Conservation (phyloP, 2,888 invertebrate species). For the Anoncus sp. region DNA sequence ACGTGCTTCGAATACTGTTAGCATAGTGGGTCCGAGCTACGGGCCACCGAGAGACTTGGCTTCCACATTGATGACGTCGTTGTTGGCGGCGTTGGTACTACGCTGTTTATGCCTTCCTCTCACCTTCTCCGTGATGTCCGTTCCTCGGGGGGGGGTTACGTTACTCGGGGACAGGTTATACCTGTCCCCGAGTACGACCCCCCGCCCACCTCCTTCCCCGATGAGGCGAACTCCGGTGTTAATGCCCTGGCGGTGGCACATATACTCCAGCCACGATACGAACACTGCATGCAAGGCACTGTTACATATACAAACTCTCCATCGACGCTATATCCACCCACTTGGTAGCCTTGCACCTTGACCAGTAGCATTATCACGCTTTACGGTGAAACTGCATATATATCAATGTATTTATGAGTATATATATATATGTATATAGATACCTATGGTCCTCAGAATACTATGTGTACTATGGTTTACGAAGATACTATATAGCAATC, state of each 20-base stretch:
- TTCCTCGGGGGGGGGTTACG: conserved; percentile 39
- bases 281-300: conserved; percentile 31
- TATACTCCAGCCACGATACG: conserved; percentile 43
- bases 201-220: no score
- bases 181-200: conserved; percentile 56
- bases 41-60: conserved; percentile 50
- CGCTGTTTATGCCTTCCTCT: conserved; percentile 21
- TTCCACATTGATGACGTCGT: conserved; percentile 54
- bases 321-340: conserved; percentile 30
- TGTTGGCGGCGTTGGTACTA: conserved; percentile 38
- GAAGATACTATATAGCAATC: conserved; percentile 35
- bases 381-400: conserved; percentile 37
- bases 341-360: conserved; percentile 48
- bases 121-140: conserved; percentile 24
- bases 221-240: conserved; percentile 57
- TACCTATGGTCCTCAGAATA: conserved; percentile 27
- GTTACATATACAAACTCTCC: conserved; percentile 28
- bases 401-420: conserved; percentile 14
- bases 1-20: conserved; percentile 68
- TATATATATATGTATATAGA: conserved; percentile 8
- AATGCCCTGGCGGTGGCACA: conserved; percentile 51
- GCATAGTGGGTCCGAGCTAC: conserved; percentile 42
- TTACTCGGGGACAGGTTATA: no score
- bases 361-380: conserved; percentile 55
- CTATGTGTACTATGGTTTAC: conserved; percentile 12